These are phyloP conservation scores for Pyrrhura leucotis DNA, from an alignment of 2,797 vertebrate species.

Conservation along the genomic window DNA sequence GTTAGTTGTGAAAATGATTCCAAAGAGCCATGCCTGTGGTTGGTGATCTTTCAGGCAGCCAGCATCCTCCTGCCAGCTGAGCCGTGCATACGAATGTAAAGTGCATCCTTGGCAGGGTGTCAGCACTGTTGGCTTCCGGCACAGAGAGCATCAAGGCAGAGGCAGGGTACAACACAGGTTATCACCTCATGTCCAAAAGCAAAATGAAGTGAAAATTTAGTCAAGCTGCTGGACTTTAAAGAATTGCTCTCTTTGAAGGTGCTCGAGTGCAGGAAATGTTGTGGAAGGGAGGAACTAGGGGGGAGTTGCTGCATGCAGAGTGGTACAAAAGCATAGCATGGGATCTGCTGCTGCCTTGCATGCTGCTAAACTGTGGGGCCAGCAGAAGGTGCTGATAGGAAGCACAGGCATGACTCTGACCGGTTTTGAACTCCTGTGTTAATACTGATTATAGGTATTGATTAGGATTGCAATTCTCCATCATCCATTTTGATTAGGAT, in stretches of 20 bases:
- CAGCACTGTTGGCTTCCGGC: neutral
- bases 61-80: neutral
- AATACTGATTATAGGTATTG: neutral
- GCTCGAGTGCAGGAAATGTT: neutral
- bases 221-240: neutral
- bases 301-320: neutral
- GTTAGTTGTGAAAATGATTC: slow-evolving; percentile 12
- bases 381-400: neutral
- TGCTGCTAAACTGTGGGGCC: neutral
- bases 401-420: neutral
- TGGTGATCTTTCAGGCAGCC: neutral
- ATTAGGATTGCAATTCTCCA: neutral
- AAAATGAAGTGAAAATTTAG: neutral
- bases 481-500: neutral
- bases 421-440: neutral
- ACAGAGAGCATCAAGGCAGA: neutral
- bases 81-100: neutral
- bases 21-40: neutral
- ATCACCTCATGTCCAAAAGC: neutral
- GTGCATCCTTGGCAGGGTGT: neutral
- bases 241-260: neutral
- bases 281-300: neutral
- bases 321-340: fast-evolving
- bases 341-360: neutral
- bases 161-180: neutral